These are phyloP conservation scores for Lampropteryx suffumata DNA, from an alignment of 2,888 invertebrate species.

Conservation along the genomic window DNA sequence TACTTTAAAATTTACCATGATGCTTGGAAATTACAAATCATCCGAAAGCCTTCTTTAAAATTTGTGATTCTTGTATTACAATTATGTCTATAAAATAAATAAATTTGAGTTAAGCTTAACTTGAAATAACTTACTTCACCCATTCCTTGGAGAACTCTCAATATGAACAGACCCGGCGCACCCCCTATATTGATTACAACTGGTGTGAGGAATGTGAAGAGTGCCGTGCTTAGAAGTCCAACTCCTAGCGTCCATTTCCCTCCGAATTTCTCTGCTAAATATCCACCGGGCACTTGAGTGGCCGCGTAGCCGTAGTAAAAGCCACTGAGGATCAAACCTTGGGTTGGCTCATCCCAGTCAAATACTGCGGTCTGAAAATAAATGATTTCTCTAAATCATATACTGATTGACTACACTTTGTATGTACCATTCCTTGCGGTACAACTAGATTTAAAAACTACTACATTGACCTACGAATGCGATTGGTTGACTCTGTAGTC, in stretches of 20 bases:
- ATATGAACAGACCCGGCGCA: constrained; percentile 77
- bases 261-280: constrained; percentile 91
- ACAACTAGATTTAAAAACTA: too few relatives aligned
- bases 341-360: constrained; percentile 86
- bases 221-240: constrained; percentile 90
- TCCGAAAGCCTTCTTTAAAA: too few relatives aligned
- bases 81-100: too few relatives aligned
- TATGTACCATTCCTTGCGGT: too few relatives aligned
- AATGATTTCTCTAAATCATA: background rate
- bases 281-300: constrained; percentile 92
- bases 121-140: constrained; percentile 83
- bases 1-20: too few relatives aligned
- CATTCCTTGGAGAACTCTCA: constrained; percentile 89
- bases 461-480: too few relatives aligned
- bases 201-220: constrained; percentile 92
- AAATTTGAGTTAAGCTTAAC: too few relatives aligned
- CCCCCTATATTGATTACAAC: constrained; percentile 83
- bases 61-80: too few relatives aligned
- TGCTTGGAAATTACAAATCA: too few relatives aligned
- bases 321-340: constrained; percentile 90
- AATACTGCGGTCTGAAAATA: constrained; percentile 71
- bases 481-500: too few relatives aligned
- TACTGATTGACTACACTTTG: too few relatives aligned
- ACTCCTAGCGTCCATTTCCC: constrained; percentile 93
- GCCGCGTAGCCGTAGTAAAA: constrained; percentile 94